Base-by-base conservation (phyloP, 2,797 vertebrate genomes). In the Eulemur coronatus region DNA sequence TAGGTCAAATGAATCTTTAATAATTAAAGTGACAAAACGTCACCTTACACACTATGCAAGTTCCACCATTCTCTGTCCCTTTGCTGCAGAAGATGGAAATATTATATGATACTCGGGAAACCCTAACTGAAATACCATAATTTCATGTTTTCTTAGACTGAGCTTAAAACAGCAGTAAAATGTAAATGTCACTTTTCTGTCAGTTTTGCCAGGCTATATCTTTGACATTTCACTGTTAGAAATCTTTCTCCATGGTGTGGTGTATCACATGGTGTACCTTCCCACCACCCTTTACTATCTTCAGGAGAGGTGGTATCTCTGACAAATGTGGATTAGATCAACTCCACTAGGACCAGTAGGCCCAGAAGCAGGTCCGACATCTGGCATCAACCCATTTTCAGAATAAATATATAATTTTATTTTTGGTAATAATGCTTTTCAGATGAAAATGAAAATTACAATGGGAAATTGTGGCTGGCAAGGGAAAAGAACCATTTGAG, bases 381-480 rank as follows among this genome's bases (percentile, higher is more conserved):
- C 99, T 99, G 99, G 98, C 97, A 97, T 98, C 24, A 10, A 98
- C 98, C 93, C 95, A 97, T 94, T 97, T 97, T 96, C 96, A 98
- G 92, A 97, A 96, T 96, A 95, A 97, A 95, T 82, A 86, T 67
- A 92, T 88, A 95, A 96, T 97, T 98, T 94, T 97, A 92, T 92
- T 97, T 98, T 98, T 95, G 69, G 78, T 93, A 97, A 95, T 95
- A 98, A 98, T 87, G 91, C 67, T 97, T 98, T 97, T 96, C 97
- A 96, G 97, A 98, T 98, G 98, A 98, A 98, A 97, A 98, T 96
- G 97, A 98, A 98, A 98, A 98, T 98, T 98, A 93, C 89, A 96
- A 97, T 98, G 72, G 99, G 99, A 99, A 99, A 99, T 99, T 98
- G 97, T 99, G 99, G 98, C 98, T 99, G 99, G 99, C 99, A 98